Conservation (phyloP, 2,797 vertebrate species). For the Myiothlypis chrysogaster region DNA sequence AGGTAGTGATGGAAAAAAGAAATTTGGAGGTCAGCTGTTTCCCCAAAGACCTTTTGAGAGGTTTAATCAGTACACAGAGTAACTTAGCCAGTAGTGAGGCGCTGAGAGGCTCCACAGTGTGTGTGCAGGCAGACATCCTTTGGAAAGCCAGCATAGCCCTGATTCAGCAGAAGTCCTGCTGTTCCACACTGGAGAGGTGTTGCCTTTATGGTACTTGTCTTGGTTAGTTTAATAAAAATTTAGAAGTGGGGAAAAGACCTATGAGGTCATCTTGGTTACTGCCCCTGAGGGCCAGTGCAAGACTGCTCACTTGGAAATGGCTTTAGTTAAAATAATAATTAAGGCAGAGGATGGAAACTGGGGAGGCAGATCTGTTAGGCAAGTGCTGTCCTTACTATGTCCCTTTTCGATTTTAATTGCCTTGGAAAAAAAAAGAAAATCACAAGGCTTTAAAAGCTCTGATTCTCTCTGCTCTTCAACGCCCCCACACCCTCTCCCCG, state of each 20-base stretch:
- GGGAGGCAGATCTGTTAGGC: constrained; percentile 32
- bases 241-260: constrained; percentile 5
- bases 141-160: not conserved
- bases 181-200: not conserved
- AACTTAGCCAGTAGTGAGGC: not conserved
- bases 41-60: constrained; percentile 1
- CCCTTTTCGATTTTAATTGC: constrained; percentile 73
- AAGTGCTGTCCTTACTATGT: constrained; percentile 56
- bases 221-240: constrained; percentile 48
- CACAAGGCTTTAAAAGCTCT: constrained; percentile 71
- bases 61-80: not conserved
- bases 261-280: constrained; percentile 42
- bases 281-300: constrained; percentile 12
- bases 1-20: constrained; percentile 10
- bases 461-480: constrained; percentile 67
- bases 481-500: constrained; percentile 37
- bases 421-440: constrained; percentile 71
- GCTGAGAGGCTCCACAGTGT: fast-evolving
- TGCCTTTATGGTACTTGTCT: not conserved
- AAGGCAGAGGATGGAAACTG: constrained; percentile 48
- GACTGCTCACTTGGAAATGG: constrained; percentile 39
- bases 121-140: not conserved
- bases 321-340: constrained; percentile 70
- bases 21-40: not conserved
- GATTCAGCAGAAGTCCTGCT: not conserved